Base-by-base conservation (phyloP, 2,888 invertebrate genomes). In the Chalcosyrphus nemorum region DNA sequence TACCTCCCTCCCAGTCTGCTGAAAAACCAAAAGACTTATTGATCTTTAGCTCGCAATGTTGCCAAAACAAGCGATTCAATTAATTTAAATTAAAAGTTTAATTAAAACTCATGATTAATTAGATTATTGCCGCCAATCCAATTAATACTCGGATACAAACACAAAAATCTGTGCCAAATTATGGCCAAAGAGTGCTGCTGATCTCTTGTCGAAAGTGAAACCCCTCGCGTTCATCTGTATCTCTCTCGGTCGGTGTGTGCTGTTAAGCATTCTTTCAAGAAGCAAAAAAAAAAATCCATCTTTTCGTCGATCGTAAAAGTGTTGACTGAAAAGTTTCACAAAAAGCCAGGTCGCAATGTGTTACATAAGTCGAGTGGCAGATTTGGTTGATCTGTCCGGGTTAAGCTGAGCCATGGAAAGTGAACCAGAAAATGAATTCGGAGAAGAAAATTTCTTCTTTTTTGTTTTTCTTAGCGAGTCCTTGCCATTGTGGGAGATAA, bases 41-140 rank as follows among this genome's bases (percentile, higher is more conserved):
- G 80, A 61, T 81, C 80, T 66, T 72, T 59, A 27, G 17, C 59
- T 61, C 19, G 61, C 21, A 43, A 19, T 45, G n/a, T 29, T 13
- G 38, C 38, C n/a, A 35, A 54, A 61, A 66, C 21, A 41, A 59
- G 15, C 50, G 15, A 19, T 81, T 38, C 77, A 72, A 77, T 77
- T 77, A 77, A 72, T 77, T 82, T n/a, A n/a, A n/a, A 66, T 72
- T 47, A 32, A 7, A 38, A 52, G 65, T 65, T 71, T 82, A 82
- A 82, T 82, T 82, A 77, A 81, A 59, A 52, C n/a, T 59, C 38
- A 38, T 71, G 72, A 77, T 77, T 77, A 82, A 77, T 77, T 71
- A 59, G 66, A 66, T 66, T 47, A 17, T 17, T 54, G 27, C 35
- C 21, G 52, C 41, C 65, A 59, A 66, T 27, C 59, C 57, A 74